phyloP scores from a whole-genome alignment of 2,888 invertebrate species.

The Agriopis leucophaearia region DNA sequence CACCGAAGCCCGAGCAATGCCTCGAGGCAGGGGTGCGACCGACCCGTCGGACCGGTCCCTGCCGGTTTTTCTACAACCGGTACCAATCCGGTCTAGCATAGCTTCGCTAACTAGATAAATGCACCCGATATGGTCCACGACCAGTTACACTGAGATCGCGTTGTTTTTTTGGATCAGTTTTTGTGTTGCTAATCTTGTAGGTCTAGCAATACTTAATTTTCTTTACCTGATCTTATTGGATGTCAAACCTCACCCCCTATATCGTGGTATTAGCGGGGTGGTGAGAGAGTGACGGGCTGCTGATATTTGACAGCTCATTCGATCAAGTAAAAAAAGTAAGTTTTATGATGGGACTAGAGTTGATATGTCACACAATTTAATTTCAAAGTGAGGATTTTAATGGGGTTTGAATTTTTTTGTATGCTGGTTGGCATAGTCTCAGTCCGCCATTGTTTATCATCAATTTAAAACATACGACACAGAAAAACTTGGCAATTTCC shows the following conservation, averaged over 20 bases:
- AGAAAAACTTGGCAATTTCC: slow-evolving; percentile 61
- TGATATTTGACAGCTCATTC: too few relatives aligned
- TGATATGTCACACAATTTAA: too few relatives aligned
- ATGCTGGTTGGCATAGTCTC: too few relatives aligned
- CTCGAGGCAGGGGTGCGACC: slow-evolving; percentile 35
- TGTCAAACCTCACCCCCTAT: too few relatives aligned
- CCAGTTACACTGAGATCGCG: slow-evolving; percentile 46
- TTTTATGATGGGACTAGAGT: too few relatives aligned
- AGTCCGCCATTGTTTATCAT: too few relatives aligned
- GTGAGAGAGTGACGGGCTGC: too few relatives aligned
- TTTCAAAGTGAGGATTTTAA: too few relatives aligned
- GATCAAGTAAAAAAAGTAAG: too few relatives aligned
- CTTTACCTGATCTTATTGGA: too few relatives aligned
- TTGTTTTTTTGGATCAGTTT: slow-evolving; percentile 38
- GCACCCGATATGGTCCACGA: slow-evolving; percentile 56
- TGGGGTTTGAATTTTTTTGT: too few relatives aligned
- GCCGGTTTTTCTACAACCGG: slow-evolving; percentile 53
- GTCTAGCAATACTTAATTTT: background rate
- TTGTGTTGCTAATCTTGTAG: slow-evolving; percentile 31
- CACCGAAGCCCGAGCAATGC: slow-evolving; percentile 43
- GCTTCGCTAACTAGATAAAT: slow-evolving; percentile 73
- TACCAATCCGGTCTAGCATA: slow-evolving; percentile 56
- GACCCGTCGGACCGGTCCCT: slow-evolving; percentile 43
- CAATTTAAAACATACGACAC: slow-evolving; percentile 46
- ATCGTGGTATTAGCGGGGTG: too few relatives aligned